Evolutionary conservation across 2,113 vertebrate species (phyloP).

Genomic region (Suncus etruscus): DNA sequence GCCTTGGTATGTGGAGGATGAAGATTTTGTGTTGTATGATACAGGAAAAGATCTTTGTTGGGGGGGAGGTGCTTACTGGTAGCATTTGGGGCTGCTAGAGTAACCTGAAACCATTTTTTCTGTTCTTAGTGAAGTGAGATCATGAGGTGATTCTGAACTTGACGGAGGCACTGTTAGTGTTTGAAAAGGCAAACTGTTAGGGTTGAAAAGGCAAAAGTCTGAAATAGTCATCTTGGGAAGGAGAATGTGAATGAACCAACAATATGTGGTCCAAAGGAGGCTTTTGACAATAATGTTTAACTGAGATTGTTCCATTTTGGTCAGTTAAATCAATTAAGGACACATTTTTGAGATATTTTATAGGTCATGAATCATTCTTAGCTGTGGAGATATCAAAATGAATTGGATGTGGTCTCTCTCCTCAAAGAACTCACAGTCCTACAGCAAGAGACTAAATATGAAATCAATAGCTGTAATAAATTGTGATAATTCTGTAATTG

Average conservation of each 20-base stretch:
- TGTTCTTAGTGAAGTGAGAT: neutral
- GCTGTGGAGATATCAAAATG: conserved; percentile 50
- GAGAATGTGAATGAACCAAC: neutral
- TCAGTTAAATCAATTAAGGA: conserved; percentile 57
- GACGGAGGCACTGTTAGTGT: neutral
- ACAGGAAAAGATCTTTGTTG: accelerated
- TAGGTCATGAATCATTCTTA: conserved; percentile 1
- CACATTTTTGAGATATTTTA: conserved; percentile 49
- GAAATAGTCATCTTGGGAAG: neutral
- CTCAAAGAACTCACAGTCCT: conserved; percentile 13
- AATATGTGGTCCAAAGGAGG: neutral
- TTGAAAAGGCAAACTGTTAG: no score
- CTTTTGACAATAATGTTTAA: conserved; percentile 51
- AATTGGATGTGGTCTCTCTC: neutral
- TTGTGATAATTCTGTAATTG: conserved; percentile 68
- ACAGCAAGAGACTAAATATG: conserved; percentile 33
- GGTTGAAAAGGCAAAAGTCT: neutral
- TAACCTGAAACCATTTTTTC: neutral
- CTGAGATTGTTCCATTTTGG: conserved; percentile 18
- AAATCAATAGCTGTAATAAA: conserved; percentile 69
- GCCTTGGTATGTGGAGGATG: no score
- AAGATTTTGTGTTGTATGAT: no score
- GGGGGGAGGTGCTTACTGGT: no score
- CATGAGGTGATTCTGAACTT: neutral
- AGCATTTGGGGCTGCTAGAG: neutral